Conservation (phyloP, 2,113 vertebrate species). For the Sinocyclocheilus anshuiensis region DNA sequence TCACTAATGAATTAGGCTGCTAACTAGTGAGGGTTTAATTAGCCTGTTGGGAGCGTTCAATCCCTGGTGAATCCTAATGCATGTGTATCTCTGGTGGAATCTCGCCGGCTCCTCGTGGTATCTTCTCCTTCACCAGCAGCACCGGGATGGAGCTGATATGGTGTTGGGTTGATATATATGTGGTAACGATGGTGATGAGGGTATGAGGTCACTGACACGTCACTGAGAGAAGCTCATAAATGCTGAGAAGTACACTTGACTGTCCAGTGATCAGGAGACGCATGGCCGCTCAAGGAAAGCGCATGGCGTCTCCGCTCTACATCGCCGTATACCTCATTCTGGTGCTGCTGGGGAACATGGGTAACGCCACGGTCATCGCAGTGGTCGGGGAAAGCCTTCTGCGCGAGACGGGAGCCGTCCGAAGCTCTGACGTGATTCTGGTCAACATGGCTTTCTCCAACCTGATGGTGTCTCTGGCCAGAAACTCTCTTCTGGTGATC, state of each 20-base stretch:
- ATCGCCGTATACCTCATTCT: slow-evolving; percentile 70
- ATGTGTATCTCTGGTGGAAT: slow-evolving; percentile 36
- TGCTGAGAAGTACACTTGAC: background rate
- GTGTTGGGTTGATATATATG: background rate
- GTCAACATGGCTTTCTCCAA: slow-evolving; percentile 77
- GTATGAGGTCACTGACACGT: background rate
- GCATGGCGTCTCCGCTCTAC: background rate
- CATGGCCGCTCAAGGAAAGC: slow-evolving; percentile 7
- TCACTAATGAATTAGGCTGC: slow-evolving; percentile 41
- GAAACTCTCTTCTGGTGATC: slow-evolving; percentile 72
- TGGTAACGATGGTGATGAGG: slow-evolving; percentile 28
- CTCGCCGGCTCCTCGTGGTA: background rate
- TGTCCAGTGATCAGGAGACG: background rate
- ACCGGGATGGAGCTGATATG: background rate
- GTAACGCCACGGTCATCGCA: slow-evolving; percentile 68
- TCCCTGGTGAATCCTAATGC: slow-evolving; percentile 19
- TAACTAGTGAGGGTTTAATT: slow-evolving; percentile 41
- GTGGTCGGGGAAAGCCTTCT: slow-evolving; percentile 69
- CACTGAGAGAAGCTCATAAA: slow-evolving; percentile 10
- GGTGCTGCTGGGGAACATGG: slow-evolving; percentile 72
- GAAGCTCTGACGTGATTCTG: slow-evolving; percentile 75
- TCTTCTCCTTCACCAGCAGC: background rate
- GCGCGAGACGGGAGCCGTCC: slow-evolving; percentile 49
- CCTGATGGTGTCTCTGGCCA: slow-evolving; percentile 72
- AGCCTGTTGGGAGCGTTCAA: slow-evolving; percentile 20